Evolutionary conservation across 2,888 invertebrate genomes (phyloP).

Genomic region (Campoplex nolae): DNA sequence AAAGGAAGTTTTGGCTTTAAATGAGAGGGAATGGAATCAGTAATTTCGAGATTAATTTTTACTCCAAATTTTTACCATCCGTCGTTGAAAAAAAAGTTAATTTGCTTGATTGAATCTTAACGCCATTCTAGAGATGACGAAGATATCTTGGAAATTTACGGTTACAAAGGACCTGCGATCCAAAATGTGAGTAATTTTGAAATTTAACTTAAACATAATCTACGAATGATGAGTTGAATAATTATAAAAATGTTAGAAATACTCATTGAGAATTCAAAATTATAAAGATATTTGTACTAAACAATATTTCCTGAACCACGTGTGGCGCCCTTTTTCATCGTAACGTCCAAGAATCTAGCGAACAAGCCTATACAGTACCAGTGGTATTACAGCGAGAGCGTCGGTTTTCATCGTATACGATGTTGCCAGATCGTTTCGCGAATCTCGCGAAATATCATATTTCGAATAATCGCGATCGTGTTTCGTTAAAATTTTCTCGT

Average conservation of each 20-base stretch:
- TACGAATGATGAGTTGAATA: background rate
- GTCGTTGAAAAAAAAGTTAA: background rate
- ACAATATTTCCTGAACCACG: conserved; percentile 15
- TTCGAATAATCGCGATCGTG: conserved; percentile 63
- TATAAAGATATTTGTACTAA: background rate
- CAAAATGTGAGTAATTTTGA: conserved; percentile 74
- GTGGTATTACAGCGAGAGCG: conserved; percentile 9
- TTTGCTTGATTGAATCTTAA: conserved; percentile 23
- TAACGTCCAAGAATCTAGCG: conserved; percentile 14
- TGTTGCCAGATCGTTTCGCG: conserved; percentile 74
- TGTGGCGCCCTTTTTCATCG: conserved; percentile 1
- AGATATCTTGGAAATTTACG: conserved; percentile 77
- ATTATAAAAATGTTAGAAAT: background rate
- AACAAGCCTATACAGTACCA: conserved; percentile 8
- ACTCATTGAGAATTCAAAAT: background rate
- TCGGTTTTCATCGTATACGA: conserved; percentile 71
- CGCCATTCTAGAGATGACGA: conserved; percentile 59
- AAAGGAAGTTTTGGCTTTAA: too few relatives aligned
- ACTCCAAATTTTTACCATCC: background rate
- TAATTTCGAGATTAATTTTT: background rate
- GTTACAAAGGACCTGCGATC: conserved; percentile 66
- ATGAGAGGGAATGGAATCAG: background rate
- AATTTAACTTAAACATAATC: too few relatives aligned
- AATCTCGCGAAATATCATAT: conserved; percentile 64
- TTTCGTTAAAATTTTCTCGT: conserved; percentile 8